Evolutionary conservation across 2,888 invertebrate genomes (phyloP).

Genomic region (Agrochola lychnidis): DNA sequence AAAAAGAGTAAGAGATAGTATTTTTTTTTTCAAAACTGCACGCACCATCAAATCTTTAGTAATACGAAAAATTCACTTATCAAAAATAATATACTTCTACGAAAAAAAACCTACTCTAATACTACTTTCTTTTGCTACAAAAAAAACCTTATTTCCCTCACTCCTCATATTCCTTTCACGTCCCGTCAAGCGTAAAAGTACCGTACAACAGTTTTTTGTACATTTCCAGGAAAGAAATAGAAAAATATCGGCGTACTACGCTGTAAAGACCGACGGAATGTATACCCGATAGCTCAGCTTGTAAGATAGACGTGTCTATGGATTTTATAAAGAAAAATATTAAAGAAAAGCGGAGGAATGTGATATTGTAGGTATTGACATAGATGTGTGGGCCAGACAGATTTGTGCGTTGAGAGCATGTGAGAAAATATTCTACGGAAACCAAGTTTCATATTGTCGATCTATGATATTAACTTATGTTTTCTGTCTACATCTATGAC

Average conservation of each 20-base stretch:
- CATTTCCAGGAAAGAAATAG: neutral
- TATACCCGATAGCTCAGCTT: constrained; percentile 11
- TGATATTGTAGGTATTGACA: neutral
- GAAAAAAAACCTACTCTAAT: neutral
- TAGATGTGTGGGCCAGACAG: neutral
- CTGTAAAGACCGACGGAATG: constrained; percentile 20
- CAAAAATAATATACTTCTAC: neutral
- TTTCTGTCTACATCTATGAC: neutral
- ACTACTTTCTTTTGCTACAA: neutral
- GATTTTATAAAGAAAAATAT: constrained; percentile 22
- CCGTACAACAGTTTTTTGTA: constrained; percentile 6
- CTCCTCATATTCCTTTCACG: constrained; percentile 5
- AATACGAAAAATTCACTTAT: neutral
- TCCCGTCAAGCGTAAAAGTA: constrained; percentile 26
- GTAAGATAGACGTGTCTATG: constrained; percentile 8
- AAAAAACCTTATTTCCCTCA: neutral
- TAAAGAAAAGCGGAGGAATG: constrained; percentile 1
- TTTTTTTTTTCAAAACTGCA: too few species aligned
- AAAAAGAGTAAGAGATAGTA: neutral
- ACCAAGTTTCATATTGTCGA: neutral
- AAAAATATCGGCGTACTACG: neutral
- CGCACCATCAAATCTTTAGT: neutral
- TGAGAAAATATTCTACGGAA: neutral
- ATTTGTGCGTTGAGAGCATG: neutral
- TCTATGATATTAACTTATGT: neutral